Conservation (phyloP, 2,888 invertebrate species). For the Clistopyga incitator region DNA sequence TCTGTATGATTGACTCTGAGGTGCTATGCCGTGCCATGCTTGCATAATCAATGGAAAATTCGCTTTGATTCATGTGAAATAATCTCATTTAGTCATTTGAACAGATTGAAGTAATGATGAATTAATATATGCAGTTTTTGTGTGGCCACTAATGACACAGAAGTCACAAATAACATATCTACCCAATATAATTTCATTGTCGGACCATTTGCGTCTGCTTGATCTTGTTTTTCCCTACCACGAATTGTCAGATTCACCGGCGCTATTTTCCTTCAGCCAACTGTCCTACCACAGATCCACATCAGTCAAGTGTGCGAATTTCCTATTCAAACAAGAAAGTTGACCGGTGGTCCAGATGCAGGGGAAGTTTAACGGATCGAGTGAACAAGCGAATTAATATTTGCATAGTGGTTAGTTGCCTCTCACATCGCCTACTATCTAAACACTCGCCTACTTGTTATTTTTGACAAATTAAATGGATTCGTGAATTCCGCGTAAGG, state of each 20-base stretch:
- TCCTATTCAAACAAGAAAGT: neutral
- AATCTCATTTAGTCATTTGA: too few species aligned
- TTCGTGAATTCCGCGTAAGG: neutral
- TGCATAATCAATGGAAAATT: too few species aligned
- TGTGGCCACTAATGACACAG: too few species aligned
- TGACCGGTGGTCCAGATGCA: slow-evolving; percentile 4
- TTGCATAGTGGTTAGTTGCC: neutral
- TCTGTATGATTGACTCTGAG: neutral
- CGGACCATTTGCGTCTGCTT: neutral
- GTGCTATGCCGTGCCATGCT: too few species aligned
- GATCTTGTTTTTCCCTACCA: slow-evolving; percentile 5
- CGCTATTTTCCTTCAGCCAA: slow-evolving; percentile 18
- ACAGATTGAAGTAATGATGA: too few species aligned
- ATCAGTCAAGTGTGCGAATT: neutral
- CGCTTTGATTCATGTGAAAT: too few species aligned
- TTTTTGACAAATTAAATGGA: neutral
- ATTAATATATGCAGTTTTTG: too few species aligned
- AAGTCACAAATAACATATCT: too few species aligned
- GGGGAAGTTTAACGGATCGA: slow-evolving; percentile 27
- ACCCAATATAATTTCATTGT: neutral
- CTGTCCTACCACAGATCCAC: slow-evolving; percentile 2
- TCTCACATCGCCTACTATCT: neutral
- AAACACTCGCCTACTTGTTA: neutral
- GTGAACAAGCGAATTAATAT: neutral
- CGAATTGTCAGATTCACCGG: neutral